phyloP scores from a whole-genome alignment of 2,888 invertebrate species.

The Poecilobothrus nobilitatus region DNA sequence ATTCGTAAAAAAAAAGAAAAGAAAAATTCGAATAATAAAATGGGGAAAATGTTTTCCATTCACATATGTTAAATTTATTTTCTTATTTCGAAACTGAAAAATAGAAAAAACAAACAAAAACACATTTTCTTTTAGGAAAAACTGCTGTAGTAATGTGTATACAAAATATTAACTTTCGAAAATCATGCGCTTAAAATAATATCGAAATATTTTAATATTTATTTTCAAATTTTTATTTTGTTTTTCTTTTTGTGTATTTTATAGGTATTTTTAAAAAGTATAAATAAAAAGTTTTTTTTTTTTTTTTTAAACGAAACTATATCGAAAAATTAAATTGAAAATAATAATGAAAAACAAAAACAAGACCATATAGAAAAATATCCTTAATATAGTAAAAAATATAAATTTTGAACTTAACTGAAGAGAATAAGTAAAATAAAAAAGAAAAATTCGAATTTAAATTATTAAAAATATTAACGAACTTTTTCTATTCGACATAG shows the following conservation, averaged over 20 bases:
- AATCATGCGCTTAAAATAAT: not conserved
- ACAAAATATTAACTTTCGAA: constrained; percentile 2
- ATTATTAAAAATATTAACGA: too few species aligned
- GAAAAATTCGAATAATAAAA: not conserved
- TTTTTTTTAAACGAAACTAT: too few species aligned
- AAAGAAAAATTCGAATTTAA: not conserved
- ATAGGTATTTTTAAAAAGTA: too few species aligned
- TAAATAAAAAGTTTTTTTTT: too few species aligned
- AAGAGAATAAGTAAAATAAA: too few species aligned
- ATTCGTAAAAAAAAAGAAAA: not conserved
- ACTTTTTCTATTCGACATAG: too few species aligned
- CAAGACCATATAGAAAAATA: too few species aligned
- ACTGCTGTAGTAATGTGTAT: constrained; percentile 1
- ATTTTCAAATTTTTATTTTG: not conserved
- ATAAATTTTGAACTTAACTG: too few species aligned
- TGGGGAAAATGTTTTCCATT: too few species aligned
- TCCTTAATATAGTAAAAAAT: not conserved
- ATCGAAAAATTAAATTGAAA: too few species aligned
- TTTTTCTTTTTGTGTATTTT: not conserved
- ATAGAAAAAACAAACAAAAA: not conserved
- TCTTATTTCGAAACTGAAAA: not conserved
- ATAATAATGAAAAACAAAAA: too few species aligned
- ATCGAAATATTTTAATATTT: not conserved
- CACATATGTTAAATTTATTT: too few species aligned
- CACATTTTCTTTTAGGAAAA: not conserved